Conservation (phyloP, 2,797 vertebrate genomes). For the Melopsittacus undulatus region DNA sequence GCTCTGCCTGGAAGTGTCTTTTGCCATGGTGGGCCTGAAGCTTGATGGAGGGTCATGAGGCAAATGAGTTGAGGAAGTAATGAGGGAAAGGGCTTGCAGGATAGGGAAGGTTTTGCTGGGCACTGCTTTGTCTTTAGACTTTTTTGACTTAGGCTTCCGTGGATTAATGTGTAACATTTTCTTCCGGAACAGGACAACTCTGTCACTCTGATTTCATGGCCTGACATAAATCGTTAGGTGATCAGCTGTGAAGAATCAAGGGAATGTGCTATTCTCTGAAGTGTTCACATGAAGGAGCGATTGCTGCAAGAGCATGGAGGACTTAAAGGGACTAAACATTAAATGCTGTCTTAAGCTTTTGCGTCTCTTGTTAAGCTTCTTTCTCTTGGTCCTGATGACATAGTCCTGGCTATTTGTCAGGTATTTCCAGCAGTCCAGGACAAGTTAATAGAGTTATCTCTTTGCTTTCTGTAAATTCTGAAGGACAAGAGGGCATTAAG, state of each 20-base stretch:
- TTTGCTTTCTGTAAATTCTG: background rate
- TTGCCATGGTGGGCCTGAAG: background rate
- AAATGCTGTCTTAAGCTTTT: background rate
- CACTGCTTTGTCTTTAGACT: background rate
- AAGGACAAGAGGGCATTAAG: background rate
- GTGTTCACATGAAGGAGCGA: background rate
- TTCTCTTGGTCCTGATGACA: background rate
- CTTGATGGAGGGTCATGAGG: background rate
- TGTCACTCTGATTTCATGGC: background rate
- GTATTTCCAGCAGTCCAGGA: background rate
- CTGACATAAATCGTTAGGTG: background rate
- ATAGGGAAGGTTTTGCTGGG: background rate
- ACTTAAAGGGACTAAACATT: background rate
- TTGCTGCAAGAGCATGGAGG: background rate
- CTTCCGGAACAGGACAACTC: background rate
- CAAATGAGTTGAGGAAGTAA: background rate
- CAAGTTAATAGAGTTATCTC: background rate
- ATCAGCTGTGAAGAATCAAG: background rate
- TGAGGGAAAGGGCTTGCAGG: background rate
- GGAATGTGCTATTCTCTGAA: background rate
- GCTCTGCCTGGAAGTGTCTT: background rate
- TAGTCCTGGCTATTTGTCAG: background rate
- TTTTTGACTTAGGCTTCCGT: background rate
- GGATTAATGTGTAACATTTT: background rate
- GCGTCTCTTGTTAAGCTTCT: background rate